These are phyloP conservation scores for Hyles euphorbiae DNA, from an alignment of 1,140 invertebrate genomes.

Conservation along the genomic window DNA sequence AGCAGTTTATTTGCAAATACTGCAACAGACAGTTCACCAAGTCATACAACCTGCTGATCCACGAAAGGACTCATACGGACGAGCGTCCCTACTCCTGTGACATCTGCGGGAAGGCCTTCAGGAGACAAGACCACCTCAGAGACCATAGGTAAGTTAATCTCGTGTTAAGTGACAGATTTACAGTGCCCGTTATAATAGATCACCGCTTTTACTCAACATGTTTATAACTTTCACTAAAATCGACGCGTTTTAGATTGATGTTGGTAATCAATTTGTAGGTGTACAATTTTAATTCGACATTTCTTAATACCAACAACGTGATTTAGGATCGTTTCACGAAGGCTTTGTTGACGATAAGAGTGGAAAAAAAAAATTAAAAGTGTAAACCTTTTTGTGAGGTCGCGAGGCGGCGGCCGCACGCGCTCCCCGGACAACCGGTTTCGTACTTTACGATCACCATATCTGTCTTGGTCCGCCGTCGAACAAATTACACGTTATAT, in stretches of 20 bases:
- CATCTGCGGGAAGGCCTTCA: constrained; percentile 96
- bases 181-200: constrained; percentile 11
- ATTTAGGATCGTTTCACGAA: constrained; percentile 58
- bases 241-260: constrained; percentile 1
- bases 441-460: constrained; percentile 66
- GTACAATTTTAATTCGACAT: constrained; percentile 46
- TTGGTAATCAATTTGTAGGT: constrained; percentile 19
- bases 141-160: constrained; percentile 85
- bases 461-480: constrained; percentile 63
- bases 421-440: constrained; percentile 61
- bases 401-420: constrained; percentile 64
- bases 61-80: constrained; percentile 96
- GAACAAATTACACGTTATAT: constrained; percentile 71
- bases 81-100: constrained; percentile 96
- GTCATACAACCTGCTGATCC: constrained; percentile 96
- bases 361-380: constrained; percentile 59
- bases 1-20: constrained; percentile 97
- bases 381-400: constrained; percentile 73
- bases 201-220: too few species aligned
- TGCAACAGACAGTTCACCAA: constrained; percentile 97
- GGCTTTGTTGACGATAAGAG: constrained; percentile 59
- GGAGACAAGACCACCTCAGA: constrained; percentile 94
- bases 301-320: constrained; percentile 51
- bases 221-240: too few species aligned
- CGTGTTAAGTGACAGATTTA: constrained; percentile 22